Evolutionary conservation across 2,113 vertebrate species (phyloP), one percentile per base, ranked within the genome.

Genomic region (Heterotis niloticus): DNA sequence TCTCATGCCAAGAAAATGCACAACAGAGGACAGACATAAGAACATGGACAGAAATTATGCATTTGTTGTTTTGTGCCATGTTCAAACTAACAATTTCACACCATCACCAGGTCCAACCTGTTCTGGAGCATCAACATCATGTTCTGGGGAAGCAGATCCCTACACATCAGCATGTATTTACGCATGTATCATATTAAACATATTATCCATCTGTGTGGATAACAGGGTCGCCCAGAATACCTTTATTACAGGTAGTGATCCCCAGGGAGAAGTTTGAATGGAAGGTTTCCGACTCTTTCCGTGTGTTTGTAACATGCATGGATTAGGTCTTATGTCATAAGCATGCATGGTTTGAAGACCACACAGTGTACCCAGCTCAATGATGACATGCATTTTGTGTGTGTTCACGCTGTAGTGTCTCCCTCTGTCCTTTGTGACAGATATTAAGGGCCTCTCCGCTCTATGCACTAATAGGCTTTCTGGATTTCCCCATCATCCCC

Each of bases 381-480:
- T 44, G 7, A 44, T 44, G 34, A 44, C 34, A 44, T 44, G 34
- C 7, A 4, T 44, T 44, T 2, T 44, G 51, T 4, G 44, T 67
- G 24, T 26, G 64, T 54, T 3, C 34, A 26, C 64, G 17, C 56
- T 4, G 24, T 56, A 28, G 56, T 73, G 18, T 16, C 1, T 56
- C 64, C 56, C 64, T 44, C 52, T 34, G 26, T 24, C 23, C 52
- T 16, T 9, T 23, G 71, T 51, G 57, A 2, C n/a, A 26, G 24
- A 60, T 44, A 75, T 75, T 74, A 74, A 74, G 13, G 28, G 70
- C 79, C 28, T 51, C 64, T 74, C 64, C 4, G 18, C 56, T 28
- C 29, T 5, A n/a, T 26, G 10, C 57, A 26, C 73, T 80, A 80
- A 80, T 62, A 76, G 79, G 79, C 74, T 80, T 80, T 76, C 64